Evolutionary conservation across 1,140 invertebrate genomes (phyloP), one percentile per base, ranked within the genome.

Genomic region (Panulirus ornatus): DNA sequence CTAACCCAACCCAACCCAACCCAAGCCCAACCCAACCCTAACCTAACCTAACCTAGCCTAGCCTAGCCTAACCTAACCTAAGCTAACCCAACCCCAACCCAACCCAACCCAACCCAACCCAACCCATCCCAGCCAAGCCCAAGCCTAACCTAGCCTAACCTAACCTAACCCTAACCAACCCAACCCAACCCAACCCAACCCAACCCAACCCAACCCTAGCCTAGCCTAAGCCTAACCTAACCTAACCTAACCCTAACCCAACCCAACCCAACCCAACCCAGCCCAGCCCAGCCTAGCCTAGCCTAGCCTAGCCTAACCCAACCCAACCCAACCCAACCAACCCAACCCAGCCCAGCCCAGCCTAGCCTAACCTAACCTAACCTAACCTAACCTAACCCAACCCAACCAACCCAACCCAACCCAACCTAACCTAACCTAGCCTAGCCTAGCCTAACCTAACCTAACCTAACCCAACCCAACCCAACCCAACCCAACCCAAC

Each of bases 101-200:
- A 58, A 58, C 51, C 51, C 51, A 58, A 58, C n/a, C 51, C 51
- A 58, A 58, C 51, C 51, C 51, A 58, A 58, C 51, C 51, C 51
- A 58, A 58, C 51, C 51, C 51, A 58, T 14, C 51, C 51, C 51
- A 58, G 22, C 51, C 51, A 2, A 58, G 22, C 51, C 51, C 51
- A 58, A 58, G n/a, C 51, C 51, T 19, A 58, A 58, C 51, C 51
- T 19, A 58, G 22, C 51, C 51, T 19, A 58, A 19, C 51, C 51
- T 19, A 58, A 58, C 51, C 51, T 19, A 58, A 58, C 51, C 9
- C 51, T n/a, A 58, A 58, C 51, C 51, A n/a, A n/a, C n/a, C n/a
- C n/a, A n/a, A n/a, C n/a, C n/a, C 16, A 58, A 58, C 19, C 54
- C 19, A 58, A 58, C 54, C 19, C 54, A 58, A 58, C 54, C 54